Conservation (phyloP, 2,113 vertebrate genomes). For the Chrysochloris asiatica region DNA sequence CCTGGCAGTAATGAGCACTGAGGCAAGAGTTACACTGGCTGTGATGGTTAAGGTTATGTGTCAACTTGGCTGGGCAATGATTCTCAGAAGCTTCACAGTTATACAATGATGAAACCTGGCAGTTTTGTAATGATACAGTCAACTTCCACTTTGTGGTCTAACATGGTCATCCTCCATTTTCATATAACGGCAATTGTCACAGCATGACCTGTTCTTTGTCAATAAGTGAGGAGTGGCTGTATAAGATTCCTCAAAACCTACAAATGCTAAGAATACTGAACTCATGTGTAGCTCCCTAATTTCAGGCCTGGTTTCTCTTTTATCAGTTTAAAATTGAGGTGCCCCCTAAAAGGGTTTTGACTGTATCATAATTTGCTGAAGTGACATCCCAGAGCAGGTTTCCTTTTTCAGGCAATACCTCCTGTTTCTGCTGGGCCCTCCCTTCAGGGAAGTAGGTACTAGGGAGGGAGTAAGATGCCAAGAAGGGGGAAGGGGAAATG, state of each 20-base stretch:
- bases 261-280: background rate
- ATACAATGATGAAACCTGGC: background rate
- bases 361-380: background rate
- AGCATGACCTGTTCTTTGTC: background rate
- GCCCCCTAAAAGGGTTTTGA: background rate
- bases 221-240: background rate
- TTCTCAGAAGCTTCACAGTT: too few relatives aligned
- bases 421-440: background rate
- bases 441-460: background rate
- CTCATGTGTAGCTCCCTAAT: background rate
- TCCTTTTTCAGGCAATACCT: background rate
- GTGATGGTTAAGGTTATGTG: too few relatives aligned
- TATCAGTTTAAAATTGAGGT: background rate
- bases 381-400: background rate
- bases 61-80: too few relatives aligned
- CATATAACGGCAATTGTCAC: background rate
- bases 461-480: background rate
- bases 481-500: background rate
- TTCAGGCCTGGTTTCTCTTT: background rate
- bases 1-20: background rate
- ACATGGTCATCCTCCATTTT: background rate
- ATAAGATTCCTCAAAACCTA: background rate
- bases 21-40: background rate
- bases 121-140: background rate
- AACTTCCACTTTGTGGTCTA: background rate